Evolutionary conservation across 2,113 vertebrate genomes (phyloP), one percentile per base, ranked within the genome.

Genomic region (Polypterus senegalus): DNA sequence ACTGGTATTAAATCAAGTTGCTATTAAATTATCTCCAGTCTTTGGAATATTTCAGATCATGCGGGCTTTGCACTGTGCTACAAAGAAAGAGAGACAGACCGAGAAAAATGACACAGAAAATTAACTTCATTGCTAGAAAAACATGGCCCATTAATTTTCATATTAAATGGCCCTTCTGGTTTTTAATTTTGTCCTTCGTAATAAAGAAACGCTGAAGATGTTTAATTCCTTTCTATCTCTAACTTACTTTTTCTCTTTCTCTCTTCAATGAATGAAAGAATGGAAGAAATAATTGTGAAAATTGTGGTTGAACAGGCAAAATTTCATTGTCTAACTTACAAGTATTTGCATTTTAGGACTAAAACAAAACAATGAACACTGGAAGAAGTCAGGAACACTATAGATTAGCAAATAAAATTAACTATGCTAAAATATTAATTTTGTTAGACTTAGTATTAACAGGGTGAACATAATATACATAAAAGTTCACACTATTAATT

Each of bases 131-230:
- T 49, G 46, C 47, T 27, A 27, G 65, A 62, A 66, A 65, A 61
- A 66, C 64, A 74, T 45, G 73, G 72, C 66, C 68, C 75, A 79
- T 81, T 79, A 76, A 81, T 82, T 80, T 76, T 74, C 70, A 74
- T 80, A 84, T 76, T 70, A 77, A 73, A 77, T 64, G 60, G 62
- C 65, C 76, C 74, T 73, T 69, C 68, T 67, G 55, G 62, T 67
- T 65, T 57, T 63, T 66, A 68, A 69, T 71, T 77, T 74, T 75
- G 79, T 79, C 84, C 80, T 85, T 82, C 67, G 71, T 77, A 74
- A 73, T 81, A 80, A 86, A 83, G 64, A 61, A 64, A 69, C 46
- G 58, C 70, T 64, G 72, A 82, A 75, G 78, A 78, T 71, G 77
- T 51, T 62, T 64, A 27, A 62, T 61, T 54, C 46, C 51, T 60